Evolutionary conservation across 2,888 invertebrate genomes (phyloP).

Genomic region (Eupithecia centaureata): DNA sequence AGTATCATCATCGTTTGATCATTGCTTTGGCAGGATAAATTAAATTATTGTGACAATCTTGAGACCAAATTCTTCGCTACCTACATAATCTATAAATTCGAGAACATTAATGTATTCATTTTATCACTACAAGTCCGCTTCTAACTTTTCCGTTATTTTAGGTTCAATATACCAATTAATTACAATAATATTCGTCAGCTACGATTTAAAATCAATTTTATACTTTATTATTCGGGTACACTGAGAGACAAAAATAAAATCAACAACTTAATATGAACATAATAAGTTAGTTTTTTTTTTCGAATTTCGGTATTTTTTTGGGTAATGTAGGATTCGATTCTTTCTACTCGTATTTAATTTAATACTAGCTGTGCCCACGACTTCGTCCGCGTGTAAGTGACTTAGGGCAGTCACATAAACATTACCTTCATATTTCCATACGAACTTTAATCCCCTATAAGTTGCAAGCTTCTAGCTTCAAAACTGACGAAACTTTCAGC

Average conservation of each 20-base stretch:
- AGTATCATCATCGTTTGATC: background rate
- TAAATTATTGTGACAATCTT: background rate
- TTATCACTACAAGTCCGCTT: constrained; percentile 21
- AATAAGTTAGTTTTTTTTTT: no score
- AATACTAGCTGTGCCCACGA: no score
- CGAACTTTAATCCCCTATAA: no score
- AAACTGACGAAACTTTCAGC: no score
- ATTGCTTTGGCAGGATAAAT: background rate
- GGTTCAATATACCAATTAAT: constrained; percentile 49
- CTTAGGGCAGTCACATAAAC: no score
- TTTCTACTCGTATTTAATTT: no score
- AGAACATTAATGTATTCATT: constrained; percentile 24
- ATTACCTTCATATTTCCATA: no score
- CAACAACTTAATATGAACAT: no score
- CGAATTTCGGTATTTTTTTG: no score
- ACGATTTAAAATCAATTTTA: constrained; percentile 4
- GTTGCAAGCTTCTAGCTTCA: no score
- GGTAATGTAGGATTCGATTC: no score
- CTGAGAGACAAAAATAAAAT: background rate
- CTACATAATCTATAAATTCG: background rate
- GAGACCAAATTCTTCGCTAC: background rate
- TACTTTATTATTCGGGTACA: background rate
- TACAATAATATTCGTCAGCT: constrained; percentile 18
- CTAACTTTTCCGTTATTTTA: constrained; percentile 39
- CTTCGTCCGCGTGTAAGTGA: no score